A percentile compares a stretch with the other conserved stretches of the same genome.
These are phyloP conservation scores for Callimorpha dominula DNA, from an alignment of 2,888 invertebrate species.

Conservation along the genomic window DNA sequence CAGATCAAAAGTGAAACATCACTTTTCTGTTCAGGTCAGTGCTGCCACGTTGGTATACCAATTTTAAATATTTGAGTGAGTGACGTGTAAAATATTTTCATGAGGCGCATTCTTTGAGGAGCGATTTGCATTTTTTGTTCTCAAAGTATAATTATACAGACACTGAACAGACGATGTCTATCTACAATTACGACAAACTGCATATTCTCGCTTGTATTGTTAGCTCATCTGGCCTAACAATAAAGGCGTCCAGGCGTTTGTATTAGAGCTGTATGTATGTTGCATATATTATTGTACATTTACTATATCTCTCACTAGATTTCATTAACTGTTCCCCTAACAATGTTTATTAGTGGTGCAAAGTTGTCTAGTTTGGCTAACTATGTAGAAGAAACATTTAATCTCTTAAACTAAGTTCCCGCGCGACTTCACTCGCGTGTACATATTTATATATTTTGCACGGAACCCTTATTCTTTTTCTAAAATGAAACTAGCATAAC, in stretches of 20 bases:
- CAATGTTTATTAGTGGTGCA: constrained; percentile 1
- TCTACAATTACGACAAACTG: constrained; percentile 16
- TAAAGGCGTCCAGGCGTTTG: too few relatives aligned
- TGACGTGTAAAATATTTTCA: too few relatives aligned
- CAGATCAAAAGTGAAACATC: too few relatives aligned
- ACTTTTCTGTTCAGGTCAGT: too few relatives aligned
- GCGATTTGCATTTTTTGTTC: too few relatives aligned
- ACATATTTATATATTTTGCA: too few relatives aligned
- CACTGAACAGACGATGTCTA: constrained; percentile 23
- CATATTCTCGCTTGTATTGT: constrained; percentile 30
- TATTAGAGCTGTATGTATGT: constrained; percentile 7
- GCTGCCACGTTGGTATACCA: too few relatives aligned
- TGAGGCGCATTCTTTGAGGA: too few relatives aligned
- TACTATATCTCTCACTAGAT: not conserved
- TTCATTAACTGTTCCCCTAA: constrained; percentile 32
- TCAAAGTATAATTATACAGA: not conserved
- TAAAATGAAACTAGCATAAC: too few relatives aligned
- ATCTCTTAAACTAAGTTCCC: not conserved
- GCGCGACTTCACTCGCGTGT: not conserved
- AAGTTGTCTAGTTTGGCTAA: not conserved
- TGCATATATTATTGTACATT: constrained; percentile 18
- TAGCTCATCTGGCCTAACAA: constrained; percentile 23
- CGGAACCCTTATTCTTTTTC: too few relatives aligned
- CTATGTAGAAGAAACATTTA: not conserved
- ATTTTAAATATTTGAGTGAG: too few relatives aligned